Evolutionary conservation across 2,797 vertebrate species (phyloP).

Genomic region (Gymnopithys bicolor): DNA sequence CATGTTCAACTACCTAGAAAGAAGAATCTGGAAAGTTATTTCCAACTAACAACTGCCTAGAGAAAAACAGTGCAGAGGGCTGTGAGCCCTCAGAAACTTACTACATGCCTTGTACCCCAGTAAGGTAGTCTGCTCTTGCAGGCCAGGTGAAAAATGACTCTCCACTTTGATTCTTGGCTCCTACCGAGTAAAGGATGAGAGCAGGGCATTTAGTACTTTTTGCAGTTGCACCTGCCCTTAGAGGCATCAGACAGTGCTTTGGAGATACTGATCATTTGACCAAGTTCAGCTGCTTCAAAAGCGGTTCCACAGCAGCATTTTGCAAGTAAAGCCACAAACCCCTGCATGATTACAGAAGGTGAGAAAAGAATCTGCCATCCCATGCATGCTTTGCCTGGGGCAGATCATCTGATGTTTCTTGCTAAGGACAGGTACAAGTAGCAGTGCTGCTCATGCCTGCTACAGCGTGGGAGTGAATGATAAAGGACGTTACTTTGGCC

Average conservation of each 20-base stretch:
- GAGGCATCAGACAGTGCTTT: background rate
- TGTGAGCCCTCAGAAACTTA: background rate
- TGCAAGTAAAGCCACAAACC: background rate
- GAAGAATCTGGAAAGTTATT: background rate
- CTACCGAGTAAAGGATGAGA: background rate
- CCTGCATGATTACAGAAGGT: background rate
- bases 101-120: rapidly evolving
- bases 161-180: background rate
- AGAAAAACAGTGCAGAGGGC: background rate
- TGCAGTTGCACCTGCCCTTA: background rate
- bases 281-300: background rate
- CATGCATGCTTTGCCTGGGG: background rate
- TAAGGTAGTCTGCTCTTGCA: background rate
- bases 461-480: background rate
- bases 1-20: background rate
- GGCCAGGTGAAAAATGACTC: background rate
- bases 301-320: background rate
- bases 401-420: background rate
- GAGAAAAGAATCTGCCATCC: background rate
- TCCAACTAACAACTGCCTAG: background rate
- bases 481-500: background rate
- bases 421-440: background rate
- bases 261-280: background rate
- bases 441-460: background rate
- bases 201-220: background rate